Percentiles rank a stretch among this genome's conserved stretches.
These are phyloP conservation scores for Acanthosoma haemorrhoidale DNA, from an alignment of 2,888 invertebrate genomes.

Conservation along the genomic window DNA sequence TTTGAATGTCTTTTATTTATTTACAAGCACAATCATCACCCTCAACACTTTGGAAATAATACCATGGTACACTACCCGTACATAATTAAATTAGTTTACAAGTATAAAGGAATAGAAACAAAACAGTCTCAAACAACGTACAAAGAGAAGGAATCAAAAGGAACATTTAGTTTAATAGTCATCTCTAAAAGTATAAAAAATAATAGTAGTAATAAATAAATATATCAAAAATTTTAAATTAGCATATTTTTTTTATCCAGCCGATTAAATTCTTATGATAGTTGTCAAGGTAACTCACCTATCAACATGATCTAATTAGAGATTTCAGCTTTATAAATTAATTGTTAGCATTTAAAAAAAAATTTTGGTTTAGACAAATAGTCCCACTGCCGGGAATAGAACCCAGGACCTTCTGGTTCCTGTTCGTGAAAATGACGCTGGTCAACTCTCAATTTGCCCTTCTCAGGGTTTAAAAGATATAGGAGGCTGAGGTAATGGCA, in stretches of 20 bases:
- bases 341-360: background rate
- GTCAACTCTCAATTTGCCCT: too few relatives aligned
- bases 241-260: too few relatives aligned
- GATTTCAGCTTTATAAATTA: background rate
- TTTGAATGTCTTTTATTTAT: background rate
- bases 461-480: too few relatives aligned
- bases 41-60: background rate
- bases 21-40: background rate
- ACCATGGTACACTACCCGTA: background rate
- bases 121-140: conserved; percentile 10
- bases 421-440: too few relatives aligned
- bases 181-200: background rate
- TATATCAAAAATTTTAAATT: too few relatives aligned
- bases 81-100: background rate
- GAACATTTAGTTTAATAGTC: background rate
- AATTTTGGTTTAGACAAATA: background rate
- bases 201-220: too few relatives aligned
- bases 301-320: background rate
- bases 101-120: background rate
- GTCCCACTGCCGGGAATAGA: too few relatives aligned
- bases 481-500: too few relatives aligned
- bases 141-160: background rate
- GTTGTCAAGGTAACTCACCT: too few relatives aligned
- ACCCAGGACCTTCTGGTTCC: too few relatives aligned
- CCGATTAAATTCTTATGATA: too few relatives aligned